These are phyloP conservation scores for Apteryx mantelli DNA, from an alignment of 2,113 vertebrate species.

Conservation along the genomic window DNA sequence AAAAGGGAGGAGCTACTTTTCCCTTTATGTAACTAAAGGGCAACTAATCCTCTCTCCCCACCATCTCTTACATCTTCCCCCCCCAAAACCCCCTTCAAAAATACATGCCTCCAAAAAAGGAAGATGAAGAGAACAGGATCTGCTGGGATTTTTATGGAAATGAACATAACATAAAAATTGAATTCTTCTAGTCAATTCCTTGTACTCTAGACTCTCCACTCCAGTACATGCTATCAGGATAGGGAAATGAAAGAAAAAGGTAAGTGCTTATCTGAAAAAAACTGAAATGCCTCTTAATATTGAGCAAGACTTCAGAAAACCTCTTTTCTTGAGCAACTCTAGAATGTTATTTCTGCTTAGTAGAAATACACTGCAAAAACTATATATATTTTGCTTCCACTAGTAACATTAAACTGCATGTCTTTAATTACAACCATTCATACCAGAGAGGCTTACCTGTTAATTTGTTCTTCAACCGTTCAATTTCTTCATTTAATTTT, in stretches of 20 bases:
- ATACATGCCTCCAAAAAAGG: not conserved
- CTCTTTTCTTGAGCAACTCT: not conserved
- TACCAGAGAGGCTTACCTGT: conserved; percentile 79
- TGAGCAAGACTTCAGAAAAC: not conserved
- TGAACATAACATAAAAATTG: not conserved
- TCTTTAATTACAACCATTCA: not conserved
- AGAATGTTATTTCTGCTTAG: not conserved
- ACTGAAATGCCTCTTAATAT: not conserved
- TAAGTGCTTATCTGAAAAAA: not conserved
- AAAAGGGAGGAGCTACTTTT: not conserved
- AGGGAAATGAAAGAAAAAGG: not conserved
- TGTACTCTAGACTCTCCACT: not conserved
- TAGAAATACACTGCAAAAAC: not conserved
- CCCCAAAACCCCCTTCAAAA: not conserved
- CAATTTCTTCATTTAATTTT: conserved; percentile 95
- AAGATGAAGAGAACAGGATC: not conserved
- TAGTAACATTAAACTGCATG: not conserved
- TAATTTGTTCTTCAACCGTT: conserved; percentile 92
- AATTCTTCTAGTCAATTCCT: not conserved
- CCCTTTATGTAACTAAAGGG: not conserved
- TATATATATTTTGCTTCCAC: not conserved
- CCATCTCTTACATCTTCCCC: not conserved
- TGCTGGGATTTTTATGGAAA: not conserved
- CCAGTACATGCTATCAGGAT: not conserved
- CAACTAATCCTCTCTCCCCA: not conserved